phyloP scores from a whole-genome alignment of 2,888 invertebrate species.

The Archips xylosteana region DNA sequence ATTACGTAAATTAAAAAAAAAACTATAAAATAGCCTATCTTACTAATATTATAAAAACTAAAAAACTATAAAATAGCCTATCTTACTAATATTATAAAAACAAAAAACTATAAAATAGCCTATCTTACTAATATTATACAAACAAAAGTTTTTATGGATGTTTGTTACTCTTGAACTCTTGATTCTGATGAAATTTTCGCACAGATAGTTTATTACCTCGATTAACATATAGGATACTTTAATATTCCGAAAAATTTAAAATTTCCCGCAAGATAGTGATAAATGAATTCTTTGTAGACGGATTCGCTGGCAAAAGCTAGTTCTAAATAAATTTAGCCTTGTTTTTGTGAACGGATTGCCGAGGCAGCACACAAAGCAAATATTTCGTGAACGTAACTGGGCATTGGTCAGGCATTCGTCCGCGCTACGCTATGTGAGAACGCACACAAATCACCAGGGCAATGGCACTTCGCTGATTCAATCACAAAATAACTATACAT shows the following conservation, averaged over 20 bases:
- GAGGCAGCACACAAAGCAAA: constrained; percentile 2
- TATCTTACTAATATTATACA: too few relatives aligned
- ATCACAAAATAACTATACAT: constrained; percentile 1
- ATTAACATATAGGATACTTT: too few relatives aligned
- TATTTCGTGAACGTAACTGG: not conserved
- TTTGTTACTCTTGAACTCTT: too few relatives aligned
- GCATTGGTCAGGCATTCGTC: not conserved
- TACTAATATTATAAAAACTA: too few relatives aligned
- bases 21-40: not conserved
- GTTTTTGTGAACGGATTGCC: not conserved
- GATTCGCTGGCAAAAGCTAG: too few relatives aligned
- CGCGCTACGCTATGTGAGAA: not conserved
- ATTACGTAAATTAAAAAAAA: not conserved
- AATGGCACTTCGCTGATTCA: not conserved
- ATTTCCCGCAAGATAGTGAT: too few relatives aligned
- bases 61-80: not conserved
- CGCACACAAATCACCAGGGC: not conserved
- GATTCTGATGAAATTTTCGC: too few relatives aligned
- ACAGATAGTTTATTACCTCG: too few relatives aligned
- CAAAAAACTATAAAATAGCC: not conserved
- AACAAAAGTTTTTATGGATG: too few relatives aligned
- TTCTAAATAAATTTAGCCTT: not conserved
- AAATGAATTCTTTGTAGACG: too few relatives aligned
- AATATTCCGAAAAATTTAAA: too few relatives aligned
- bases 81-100: not conserved